Percentiles rank a stretch among this genome's conserved stretches.
These are phyloP conservation scores for Spodoptera frugiperda DNA, from an alignment of 1,140 invertebrate species.

Conservation along the genomic window DNA sequence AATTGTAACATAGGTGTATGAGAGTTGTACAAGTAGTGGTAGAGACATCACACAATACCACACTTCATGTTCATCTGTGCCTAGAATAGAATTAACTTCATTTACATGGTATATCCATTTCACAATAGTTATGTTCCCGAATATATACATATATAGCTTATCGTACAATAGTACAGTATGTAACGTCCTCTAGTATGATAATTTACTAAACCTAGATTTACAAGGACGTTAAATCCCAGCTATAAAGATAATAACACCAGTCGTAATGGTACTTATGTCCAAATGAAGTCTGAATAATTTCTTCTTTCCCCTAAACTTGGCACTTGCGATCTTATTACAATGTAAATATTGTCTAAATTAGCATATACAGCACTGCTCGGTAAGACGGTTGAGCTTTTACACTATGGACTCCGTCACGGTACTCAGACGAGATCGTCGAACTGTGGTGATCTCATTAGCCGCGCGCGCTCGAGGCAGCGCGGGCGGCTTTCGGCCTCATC, in stretches of 20 bases:
- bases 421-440: conserved; percentile 39
- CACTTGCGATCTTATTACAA: conserved; percentile 8
- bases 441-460: conserved; percentile 44
- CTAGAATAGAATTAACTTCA: neutral
- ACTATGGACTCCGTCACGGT: neutral
- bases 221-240: neutral
- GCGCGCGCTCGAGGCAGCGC: neutral
- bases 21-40: no score
- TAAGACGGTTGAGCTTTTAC: conserved; percentile 13
- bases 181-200: no score
- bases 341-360: neutral
- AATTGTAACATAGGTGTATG: no score
- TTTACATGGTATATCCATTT: no score
- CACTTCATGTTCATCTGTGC: no score
- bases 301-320: neutral
- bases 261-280: neutral
- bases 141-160: no score
- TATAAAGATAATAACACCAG: no score
- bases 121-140: no score
- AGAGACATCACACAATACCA: no score
- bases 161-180: no score
- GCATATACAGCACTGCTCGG: neutral
- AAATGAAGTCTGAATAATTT: neutral
- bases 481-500: conserved; percentile 41
- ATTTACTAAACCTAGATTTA: neutral